phyloP scores from a whole-genome alignment of 1,140 invertebrate genomes.

The Drosophila littoralis region DNA sequence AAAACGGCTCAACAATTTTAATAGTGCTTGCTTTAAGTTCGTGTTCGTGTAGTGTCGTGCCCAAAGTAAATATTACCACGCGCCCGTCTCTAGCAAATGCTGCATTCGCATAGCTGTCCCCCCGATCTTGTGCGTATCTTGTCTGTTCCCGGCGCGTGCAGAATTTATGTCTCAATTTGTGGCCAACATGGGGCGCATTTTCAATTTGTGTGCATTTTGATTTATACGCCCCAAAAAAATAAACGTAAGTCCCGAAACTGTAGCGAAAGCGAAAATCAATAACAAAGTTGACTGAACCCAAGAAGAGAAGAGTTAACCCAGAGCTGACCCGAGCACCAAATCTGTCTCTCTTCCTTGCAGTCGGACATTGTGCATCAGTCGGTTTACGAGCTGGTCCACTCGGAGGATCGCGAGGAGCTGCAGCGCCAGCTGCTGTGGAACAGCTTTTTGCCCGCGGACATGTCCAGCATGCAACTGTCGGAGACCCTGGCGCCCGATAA shows the following conservation, averaged over 20 bases:
- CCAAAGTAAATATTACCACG: neutral
- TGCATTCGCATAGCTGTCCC: neutral
- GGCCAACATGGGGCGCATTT: slow-evolving; percentile 80
- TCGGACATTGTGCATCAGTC: slow-evolving; percentile 99
- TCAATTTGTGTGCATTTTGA: slow-evolving; percentile 79
- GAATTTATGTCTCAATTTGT: slow-evolving; percentile 83
- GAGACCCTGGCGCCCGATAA: slow-evolving; percentile 94
- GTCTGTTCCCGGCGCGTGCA: slow-evolving; percentile 68
- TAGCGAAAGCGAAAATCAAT: slow-evolving; percentile 65
- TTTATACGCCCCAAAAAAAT: slow-evolving; percentile 74
- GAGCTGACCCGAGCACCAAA: slow-evolving; percentile 11
- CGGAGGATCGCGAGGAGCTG: slow-evolving; percentile 98
- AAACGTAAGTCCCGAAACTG: slow-evolving; percentile 22
- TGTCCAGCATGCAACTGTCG: slow-evolving; percentile 91
- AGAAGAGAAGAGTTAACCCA: neutral
- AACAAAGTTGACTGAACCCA: slow-evolving; percentile 46
- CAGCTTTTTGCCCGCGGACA: slow-evolving; percentile 94
- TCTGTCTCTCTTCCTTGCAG: slow-evolving; percentile 85
- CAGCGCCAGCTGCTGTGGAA: slow-evolving; percentile 98
- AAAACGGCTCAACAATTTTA: neutral
- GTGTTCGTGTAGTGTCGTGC: neutral
- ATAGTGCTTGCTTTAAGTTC: too few relatives aligned
- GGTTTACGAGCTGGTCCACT: slow-evolving; percentile 99
- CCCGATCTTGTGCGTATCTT: slow-evolving; percentile 3
- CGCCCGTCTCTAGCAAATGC: slow-evolving; percentile 4